Evolutionary conservation across 1,140 invertebrate genomes (phyloP).

Genomic region (Acromyrmex heyeri): DNA sequence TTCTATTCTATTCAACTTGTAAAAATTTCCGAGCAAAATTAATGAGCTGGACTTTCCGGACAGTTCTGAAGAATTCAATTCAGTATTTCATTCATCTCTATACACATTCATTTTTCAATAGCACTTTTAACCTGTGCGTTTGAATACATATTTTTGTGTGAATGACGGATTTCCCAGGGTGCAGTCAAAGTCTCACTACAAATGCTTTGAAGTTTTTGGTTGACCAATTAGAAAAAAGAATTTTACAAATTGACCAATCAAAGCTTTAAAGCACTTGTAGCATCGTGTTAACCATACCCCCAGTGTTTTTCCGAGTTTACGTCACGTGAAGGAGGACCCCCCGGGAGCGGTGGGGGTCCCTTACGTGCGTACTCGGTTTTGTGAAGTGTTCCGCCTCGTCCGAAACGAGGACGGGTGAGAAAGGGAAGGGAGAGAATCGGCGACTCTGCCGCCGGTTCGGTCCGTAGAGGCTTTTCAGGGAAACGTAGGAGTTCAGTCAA

Average conservation of each 20-base stretch:
- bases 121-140: not conserved
- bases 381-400: conserved; percentile 6
- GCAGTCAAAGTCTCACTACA: too few species aligned
- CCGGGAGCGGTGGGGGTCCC: conserved; percentile 34
- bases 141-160: not conserved
- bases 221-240: too few species aligned
- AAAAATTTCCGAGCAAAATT: not conserved
- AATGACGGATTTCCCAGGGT: not conserved
- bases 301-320: not conserved
- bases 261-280: too few species aligned
- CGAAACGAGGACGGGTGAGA: conserved; percentile 13
- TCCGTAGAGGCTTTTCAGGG: conserved; percentile 71
- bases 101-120: not conserved
- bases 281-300: too few species aligned
- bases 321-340: conserved; percentile 21
- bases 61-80: not conserved
- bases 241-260: too few species aligned
- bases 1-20: not conserved
- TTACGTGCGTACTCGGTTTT: conserved; percentile 40
- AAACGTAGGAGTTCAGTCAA: conserved; percentile 71
- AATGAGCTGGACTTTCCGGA: not conserved
- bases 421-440: conserved; percentile 28
- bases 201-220: too few species aligned
- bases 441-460: conserved; percentile 11
- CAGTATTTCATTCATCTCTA: not conserved